Evolutionary conservation across 2,888 invertebrate genomes (phyloP), one percentile per base, ranked within the genome.

Genomic region (Eutolmus rufibarbis): DNA sequence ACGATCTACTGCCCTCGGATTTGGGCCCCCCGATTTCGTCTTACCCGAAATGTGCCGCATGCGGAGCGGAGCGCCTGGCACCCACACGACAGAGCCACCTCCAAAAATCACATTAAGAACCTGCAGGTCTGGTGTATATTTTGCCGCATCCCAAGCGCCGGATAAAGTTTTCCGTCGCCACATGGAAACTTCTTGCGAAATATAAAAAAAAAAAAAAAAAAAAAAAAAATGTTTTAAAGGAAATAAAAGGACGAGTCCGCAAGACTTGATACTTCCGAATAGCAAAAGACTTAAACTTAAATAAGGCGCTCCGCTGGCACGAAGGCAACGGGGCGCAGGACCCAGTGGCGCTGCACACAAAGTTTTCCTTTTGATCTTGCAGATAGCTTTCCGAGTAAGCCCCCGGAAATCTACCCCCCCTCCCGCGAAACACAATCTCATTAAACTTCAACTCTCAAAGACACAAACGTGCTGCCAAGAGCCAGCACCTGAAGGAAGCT

Each of bases 151-250:
- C 14, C 51, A n/a, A 79, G 40, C 46, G 5, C 79, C 28, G 23
- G 79, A 79, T 79, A 79, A 79, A 79, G 79, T 79, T 79, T 79
- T 51, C 79, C 51, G 79, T 79, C 79, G 79, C 79, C 79, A 79
- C 56, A 79, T 79, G 79, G 28, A 79, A 79, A 46, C 40, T 78
- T 78, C 46, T 78, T 43, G 37, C 4, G 19, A 79, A 51, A 76
- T n/a, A 66, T 23, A 76, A 51, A 79, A 12, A 40, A 12, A 40
- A 40, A 12, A 12, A 12, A 37, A 79, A 79, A 40, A 37, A 34
- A 5, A 4, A 34, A 7, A 37, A n/a, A n/a, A n/a, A n/a, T n/a
- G n/a, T n/a, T n/a, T n/a, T n/a, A 34, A 3, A 5, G 2, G 4
- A 34, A 34, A 34, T 3, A 34, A 34, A 31, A 28, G 28, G 79